Conservation (phyloP, 2,797 vertebrate genomes). For the Acrossocheilus fasciatus region DNA sequence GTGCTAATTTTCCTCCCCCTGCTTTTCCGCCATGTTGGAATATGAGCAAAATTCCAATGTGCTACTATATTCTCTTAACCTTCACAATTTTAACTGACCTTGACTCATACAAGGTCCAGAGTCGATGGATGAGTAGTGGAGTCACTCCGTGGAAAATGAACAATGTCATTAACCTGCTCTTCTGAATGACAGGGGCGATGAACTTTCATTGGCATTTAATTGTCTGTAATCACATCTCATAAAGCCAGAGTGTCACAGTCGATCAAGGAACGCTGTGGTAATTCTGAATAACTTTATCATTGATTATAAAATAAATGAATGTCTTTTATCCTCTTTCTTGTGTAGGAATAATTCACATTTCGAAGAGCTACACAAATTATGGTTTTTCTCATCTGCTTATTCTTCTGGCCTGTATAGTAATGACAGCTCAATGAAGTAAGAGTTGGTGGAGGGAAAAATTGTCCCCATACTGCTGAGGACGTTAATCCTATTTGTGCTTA, state of each 20-base stretch:
- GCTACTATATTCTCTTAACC: neutral
- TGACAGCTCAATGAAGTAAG: neutral
- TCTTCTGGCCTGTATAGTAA: neutral
- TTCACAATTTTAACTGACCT: constrained; percentile 25
- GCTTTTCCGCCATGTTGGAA: constrained; percentile 13
- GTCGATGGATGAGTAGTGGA: neutral
- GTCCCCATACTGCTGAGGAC: neutral
- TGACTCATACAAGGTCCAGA: neutral
- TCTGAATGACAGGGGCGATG: constrained; percentile 33
- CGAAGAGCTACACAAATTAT: constrained; percentile 8
- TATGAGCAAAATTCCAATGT: constrained; percentile 9
- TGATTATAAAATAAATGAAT: constrained; percentile 16
- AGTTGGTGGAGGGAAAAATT: constrained; percentile 6
- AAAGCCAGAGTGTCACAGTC: neutral
- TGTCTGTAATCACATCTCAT: constrained; percentile 44
- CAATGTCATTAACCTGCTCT: constrained; percentile 36
- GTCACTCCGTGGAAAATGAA: constrained; percentile 11
- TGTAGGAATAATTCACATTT: neutral
- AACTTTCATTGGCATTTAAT: constrained; percentile 49
- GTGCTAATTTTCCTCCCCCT: neutral
- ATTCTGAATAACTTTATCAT: constrained; percentile 14
- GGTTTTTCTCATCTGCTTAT: neutral
- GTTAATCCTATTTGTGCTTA: constrained; percentile 25
- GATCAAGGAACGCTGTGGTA: neutral
- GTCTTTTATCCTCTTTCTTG: neutral